These are phyloP conservation scores for Tenualosa thibaudeaui DNA, from an alignment of 2,797 vertebrate genomes.

Conservation along the genomic window DNA sequence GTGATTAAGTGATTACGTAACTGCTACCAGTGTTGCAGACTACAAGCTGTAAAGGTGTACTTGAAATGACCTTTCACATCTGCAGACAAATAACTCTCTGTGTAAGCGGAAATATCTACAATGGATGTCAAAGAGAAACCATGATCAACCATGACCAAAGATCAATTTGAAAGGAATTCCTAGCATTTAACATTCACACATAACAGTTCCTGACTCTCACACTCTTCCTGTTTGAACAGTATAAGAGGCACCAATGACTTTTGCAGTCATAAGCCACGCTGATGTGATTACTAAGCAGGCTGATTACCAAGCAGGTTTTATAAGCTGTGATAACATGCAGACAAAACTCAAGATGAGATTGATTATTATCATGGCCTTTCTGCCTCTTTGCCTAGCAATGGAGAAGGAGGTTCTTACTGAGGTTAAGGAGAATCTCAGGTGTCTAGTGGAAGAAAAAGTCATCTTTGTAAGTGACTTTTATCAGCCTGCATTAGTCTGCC, in stretches of 20 bases:
- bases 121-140: too few relatives aligned
- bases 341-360: neutral
- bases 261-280: neutral
- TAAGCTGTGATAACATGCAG: slow-evolving; percentile 28
- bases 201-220: neutral
- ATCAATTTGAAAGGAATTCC: too few relatives aligned
- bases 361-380: neutral
- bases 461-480: neutral
- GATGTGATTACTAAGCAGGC: neutral
- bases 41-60: too few relatives aligned
- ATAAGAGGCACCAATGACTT: neutral
- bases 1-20: too few relatives aligned
- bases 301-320: neutral
- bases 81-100: too few relatives aligned
- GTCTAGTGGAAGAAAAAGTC: neutral
- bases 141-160: too few relatives aligned
- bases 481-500: neutral
- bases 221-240: neutral
- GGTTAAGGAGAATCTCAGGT: neutral
- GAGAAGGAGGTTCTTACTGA: neutral
- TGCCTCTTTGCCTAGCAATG: neutral
- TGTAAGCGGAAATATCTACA: too few relatives aligned
- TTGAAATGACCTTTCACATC: too few relatives aligned
- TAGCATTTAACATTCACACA: neutral
- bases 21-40: too few relatives aligned